A percentile compares a stretch with the other conserved stretches of the same genome.
These are phyloP conservation scores for Syncerus caffer DNA, from an alignment of 2,797 vertebrate species.

Conservation along the genomic window DNA sequence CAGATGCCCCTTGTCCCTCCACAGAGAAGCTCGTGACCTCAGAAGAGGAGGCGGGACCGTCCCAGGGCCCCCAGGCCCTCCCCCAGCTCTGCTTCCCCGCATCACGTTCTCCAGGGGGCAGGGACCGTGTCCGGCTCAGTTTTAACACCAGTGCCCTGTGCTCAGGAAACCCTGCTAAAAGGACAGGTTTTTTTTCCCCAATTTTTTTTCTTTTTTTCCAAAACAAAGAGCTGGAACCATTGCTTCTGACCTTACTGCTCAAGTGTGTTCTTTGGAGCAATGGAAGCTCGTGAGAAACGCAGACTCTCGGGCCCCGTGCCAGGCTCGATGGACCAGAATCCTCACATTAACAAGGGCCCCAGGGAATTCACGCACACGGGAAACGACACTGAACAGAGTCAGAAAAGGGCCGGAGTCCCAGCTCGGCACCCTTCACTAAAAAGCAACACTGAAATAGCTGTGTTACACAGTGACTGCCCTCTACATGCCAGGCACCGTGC, in stretches of 20 bases:
- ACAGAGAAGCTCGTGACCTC: not conserved
- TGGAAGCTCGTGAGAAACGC: not conserved
- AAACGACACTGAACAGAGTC: not conserved
- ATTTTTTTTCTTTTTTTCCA: no score
- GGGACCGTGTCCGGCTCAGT: no score
- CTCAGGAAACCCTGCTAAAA: not conserved
- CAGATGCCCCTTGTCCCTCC: not conserved
- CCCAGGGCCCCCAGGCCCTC: not conserved
- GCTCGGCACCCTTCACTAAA: not conserved
- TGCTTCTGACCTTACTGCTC: not conserved
- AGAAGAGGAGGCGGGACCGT: not conserved
- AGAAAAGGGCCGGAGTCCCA: not conserved
- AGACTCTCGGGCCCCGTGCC: not conserved
- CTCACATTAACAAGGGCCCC: not conserved
- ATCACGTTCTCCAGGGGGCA: rapidly evolving
- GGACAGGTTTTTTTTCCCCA: not conserved
- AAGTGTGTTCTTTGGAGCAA: not conserved
- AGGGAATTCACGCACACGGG: not conserved
- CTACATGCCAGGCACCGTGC: not conserved
- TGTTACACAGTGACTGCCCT: not conserved
- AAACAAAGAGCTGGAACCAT: no score
- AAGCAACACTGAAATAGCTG: not conserved
- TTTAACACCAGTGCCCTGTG: not conserved
- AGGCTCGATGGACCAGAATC: not conserved
- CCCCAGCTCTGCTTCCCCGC: no score